Conservation (phyloP, 2,888 invertebrate genomes). For the Mactromeris polynyma region DNA sequence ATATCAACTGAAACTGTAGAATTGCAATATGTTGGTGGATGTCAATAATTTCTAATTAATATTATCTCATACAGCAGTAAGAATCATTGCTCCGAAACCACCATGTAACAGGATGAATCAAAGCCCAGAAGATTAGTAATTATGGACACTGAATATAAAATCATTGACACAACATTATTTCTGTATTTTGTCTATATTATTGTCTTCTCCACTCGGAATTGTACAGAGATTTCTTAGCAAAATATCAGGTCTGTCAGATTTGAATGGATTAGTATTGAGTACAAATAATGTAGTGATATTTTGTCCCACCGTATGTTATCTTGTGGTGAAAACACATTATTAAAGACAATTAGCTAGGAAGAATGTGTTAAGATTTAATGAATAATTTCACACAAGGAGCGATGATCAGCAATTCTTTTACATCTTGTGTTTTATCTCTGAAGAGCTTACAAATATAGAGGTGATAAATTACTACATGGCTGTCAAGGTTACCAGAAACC, state of each 20-base stretch:
- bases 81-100: background rate
- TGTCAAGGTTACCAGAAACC: background rate
- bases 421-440: background rate
- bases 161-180: background rate
- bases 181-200: background rate
- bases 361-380: slow-evolving; percentile 8
- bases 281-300: background rate
- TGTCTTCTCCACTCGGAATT: background rate
- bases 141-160: background rate
- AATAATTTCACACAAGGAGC: slow-evolving; percentile 14
- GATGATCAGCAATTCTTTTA: background rate
- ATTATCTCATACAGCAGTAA: background rate
- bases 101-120: background rate
- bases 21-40: too few relatives aligned
- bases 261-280: background rate
- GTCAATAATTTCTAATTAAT: slow-evolving; percentile 1
- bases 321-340: slow-evolving; percentile 22
- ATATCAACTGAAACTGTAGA: too few relatives aligned
- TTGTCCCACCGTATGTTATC: background rate
- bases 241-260: slow-evolving; percentile 2
- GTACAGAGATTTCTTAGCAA: background rate
- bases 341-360: slow-evolving; percentile 8
- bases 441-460: background rate
- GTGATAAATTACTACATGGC: background rate
- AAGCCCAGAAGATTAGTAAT: background rate